These are phyloP conservation scores for Etheostoma cragini DNA, from an alignment of 2,113 vertebrate species.

Conservation along the genomic window DNA sequence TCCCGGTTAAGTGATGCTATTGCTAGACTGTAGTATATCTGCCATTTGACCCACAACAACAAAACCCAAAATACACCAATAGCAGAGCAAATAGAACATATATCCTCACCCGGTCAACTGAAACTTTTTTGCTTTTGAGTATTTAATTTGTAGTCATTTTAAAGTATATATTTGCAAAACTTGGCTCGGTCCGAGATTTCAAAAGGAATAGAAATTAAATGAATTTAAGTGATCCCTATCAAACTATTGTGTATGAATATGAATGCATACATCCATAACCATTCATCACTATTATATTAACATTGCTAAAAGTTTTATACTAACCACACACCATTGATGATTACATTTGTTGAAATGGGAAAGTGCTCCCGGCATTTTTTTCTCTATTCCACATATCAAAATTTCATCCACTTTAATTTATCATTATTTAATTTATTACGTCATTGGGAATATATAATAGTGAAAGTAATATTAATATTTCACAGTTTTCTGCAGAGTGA, in stretches of 20 bases:
- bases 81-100: not conserved
- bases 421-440: not conserved
- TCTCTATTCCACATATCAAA: constrained; percentile 22
- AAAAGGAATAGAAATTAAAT: not conserved
- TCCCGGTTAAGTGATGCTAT: constrained; percentile 58
- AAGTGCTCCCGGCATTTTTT: constrained; percentile 27
- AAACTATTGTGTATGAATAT: constrained; percentile 25
- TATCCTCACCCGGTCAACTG: not conserved
- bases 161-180: not conserved
- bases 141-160: not conserved
- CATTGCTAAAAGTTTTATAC: constrained; percentile 52
- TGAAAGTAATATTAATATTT: constrained; percentile 33
- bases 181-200: not conserved
- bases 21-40: constrained; percentile 27
- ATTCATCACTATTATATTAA: constrained; percentile 59
- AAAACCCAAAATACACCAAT: constrained; percentile 12
- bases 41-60: constrained; percentile 21
- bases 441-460: constrained; percentile 51
- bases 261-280: constrained; percentile 18
- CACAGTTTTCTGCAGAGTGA: constrained; percentile 22
- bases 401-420: constrained; percentile 47
- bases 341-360: constrained; percentile 41
- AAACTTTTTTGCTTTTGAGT: not conserved
- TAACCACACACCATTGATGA: constrained; percentile 30
- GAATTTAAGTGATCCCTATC: constrained; percentile 11